Evolutionary conservation across 2,797 vertebrate genomes (phyloP).

Genomic region (Sitta carolinensis): DNA sequence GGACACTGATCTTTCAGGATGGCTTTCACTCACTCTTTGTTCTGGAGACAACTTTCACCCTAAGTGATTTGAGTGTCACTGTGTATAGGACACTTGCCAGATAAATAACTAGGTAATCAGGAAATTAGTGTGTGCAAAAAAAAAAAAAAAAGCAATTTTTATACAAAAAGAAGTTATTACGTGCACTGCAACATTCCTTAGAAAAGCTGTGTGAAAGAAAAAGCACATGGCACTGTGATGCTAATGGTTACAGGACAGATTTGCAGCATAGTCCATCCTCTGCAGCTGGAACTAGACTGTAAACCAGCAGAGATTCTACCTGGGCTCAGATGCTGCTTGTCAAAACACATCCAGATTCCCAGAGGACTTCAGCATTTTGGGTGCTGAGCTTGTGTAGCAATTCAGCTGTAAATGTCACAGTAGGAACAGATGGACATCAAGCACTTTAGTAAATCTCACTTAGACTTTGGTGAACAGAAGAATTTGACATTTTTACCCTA

Average conservation of each 20-base stretch:
- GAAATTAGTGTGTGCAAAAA: neutral
- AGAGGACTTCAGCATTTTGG: constrained; percentile 2
- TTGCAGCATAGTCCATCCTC: neutral
- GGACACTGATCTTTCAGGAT: neutral
- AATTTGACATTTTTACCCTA: constrained; percentile 11
- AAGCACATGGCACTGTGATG: neutral
- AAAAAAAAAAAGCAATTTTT: neutral
- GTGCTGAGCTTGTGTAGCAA: neutral
- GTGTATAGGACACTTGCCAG: neutral
- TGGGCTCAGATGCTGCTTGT: neutral
- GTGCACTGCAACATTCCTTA: neutral
- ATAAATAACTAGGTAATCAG: neutral
- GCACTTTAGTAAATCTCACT: neutral
- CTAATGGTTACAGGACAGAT: neutral
- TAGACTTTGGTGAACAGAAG: neutral
- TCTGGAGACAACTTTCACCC: neutral
- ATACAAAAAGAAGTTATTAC: neutral
- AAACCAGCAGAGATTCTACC: neutral
- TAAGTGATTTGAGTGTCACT: neutral
- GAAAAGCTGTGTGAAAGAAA: neutral
- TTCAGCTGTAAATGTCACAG: constrained; percentile 26
- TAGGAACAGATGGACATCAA: constrained; percentile 17
- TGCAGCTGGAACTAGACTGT: neutral
- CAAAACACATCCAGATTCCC: neutral
- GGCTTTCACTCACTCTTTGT: neutral